These are phyloP conservation scores for Semotilus atromaculatus DNA, from an alignment of 2,797 vertebrate species.

Conservation along the genomic window DNA sequence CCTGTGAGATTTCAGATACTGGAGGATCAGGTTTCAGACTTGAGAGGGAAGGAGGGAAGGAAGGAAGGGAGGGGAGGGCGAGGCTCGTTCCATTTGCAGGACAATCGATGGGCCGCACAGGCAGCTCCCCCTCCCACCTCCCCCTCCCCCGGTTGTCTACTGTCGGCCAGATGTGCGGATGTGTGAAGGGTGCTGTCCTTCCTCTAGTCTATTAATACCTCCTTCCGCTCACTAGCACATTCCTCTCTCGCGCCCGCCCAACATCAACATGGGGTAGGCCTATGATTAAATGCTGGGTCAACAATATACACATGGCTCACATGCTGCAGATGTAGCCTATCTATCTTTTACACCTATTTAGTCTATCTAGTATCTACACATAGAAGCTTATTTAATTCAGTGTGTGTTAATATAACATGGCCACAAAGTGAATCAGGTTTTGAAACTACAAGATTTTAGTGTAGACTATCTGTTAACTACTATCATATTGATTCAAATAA, in stretches of 20 bases:
- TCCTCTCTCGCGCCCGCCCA: conserved; percentile 41
- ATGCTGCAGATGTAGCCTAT: not conserved
- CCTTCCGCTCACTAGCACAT: conserved; percentile 46
- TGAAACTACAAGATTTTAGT: not conserved
- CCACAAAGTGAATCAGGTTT: not conserved
- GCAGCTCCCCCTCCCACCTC: too few relatives aligned
- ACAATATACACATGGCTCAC: not conserved
- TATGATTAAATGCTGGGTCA: conserved; percentile 19
- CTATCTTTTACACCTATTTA: too few relatives aligned
- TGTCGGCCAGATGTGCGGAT: conserved; percentile 61
- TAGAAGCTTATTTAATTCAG: not conserved
- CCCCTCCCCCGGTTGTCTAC: conserved; percentile 58
- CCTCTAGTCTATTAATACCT: conserved; percentile 60
- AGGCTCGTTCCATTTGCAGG: conserved; percentile 54
- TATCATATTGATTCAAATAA: not conserved
- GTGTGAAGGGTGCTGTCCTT: conserved; percentile 51
- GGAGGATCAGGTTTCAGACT: conserved; percentile 39
- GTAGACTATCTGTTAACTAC: not conserved
- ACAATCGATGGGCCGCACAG: conserved; percentile 61
- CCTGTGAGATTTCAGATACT: conserved; percentile 34
- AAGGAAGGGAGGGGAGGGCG: conserved; percentile 26
- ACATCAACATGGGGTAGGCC: too few relatives aligned
- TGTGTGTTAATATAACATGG: not conserved
- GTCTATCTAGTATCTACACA: not conserved
- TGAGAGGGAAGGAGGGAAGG: conserved; percentile 1